phyloP scores from a whole-genome alignment of 2,113 vertebrate genomes.

The Rattus norvegicus region GRCr8 NC_086027.1:69682001-69682500 shows the following conservation, averaged over 20 bases:
- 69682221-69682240: background rate
- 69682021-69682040: slow-evolving; percentile 36
- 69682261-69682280: background rate
- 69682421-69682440: background rate
- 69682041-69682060: background rate
- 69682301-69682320: background rate
- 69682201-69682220: background rate
- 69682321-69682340: slow-evolving; percentile 23
- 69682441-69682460: background rate
- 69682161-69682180: background rate
- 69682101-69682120: slow-evolving; percentile 15
- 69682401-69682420: background rate
- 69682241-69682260: background rate
- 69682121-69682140: background rate
- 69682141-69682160: background rate
- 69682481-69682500: slow-evolving; percentile 34
- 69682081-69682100: background rate
- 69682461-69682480: slow-evolving; percentile 16
- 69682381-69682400: slow-evolving; percentile 26
- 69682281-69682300: background rate
- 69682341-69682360: background rate
- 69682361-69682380: slow-evolving; percentile 39
- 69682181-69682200: background rate
- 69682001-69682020: background rate
- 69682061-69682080: background rate